These are phyloP conservation scores for Bombylius major DNA, from an alignment of 2,888 invertebrate genomes.

Conservation along the genomic window DNA sequence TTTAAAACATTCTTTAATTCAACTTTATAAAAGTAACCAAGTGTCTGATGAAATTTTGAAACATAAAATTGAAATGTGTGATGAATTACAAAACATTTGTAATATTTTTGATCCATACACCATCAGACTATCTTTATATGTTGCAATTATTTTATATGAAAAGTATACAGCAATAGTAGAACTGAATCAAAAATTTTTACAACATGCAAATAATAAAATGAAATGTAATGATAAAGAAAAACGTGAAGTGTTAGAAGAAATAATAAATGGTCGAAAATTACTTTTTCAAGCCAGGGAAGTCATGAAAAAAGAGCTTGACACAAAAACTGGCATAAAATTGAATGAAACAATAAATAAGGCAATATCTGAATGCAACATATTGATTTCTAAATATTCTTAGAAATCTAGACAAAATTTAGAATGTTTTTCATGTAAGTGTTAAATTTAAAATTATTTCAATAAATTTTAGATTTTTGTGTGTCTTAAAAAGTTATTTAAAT, in stretches of 20 bases:
- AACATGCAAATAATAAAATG: not conserved
- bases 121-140: slow-evolving; percentile 59
- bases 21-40: slow-evolving; percentile 55
- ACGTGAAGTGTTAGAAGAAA: slow-evolving; percentile 10
- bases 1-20: slow-evolving; percentile 68
- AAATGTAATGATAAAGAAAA: not conserved
- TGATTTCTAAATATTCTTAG: slow-evolving; percentile 1
- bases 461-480: too few species aligned
- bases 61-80: slow-evolving; percentile 55
- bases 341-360: slow-evolving; percentile 17
- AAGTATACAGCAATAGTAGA: slow-evolving; percentile 46
- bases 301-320: slow-evolving; percentile 29
- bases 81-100: slow-evolving; percentile 49
- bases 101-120: slow-evolving; percentile 59
- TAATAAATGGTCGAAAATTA: slow-evolving; percentile 20
- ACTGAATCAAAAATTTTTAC: slow-evolving; percentile 33
- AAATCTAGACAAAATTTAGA: not conserved
- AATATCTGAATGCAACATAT: not conserved
- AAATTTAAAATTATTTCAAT: too few species aligned
- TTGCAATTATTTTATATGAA: slow-evolving; percentile 65
- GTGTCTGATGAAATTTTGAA: slow-evolving; percentile 47
- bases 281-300: slow-evolving; percentile 24
- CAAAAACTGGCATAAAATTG: slow-evolving; percentile 28
- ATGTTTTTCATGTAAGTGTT: too few species aligned
- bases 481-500: too few species aligned